Evolutionary conservation across 2,797 vertebrate genomes (phyloP), one percentile per base, ranked within the genome.

Genomic region (Chelidonichthys spinosus): DNA sequence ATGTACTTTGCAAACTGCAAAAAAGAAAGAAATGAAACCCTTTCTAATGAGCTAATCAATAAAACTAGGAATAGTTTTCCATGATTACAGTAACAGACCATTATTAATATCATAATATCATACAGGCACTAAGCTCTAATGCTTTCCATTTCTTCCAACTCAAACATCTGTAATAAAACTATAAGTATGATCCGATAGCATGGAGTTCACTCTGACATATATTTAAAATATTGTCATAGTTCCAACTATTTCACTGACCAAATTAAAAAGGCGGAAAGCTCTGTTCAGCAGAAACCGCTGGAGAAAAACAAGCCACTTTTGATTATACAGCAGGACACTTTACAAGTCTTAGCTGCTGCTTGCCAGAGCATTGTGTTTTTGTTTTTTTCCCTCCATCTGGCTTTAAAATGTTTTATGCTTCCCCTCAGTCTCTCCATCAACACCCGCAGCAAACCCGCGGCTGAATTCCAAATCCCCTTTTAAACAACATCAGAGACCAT

Each of bases 401-500:
- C 61, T 83, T 83, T 68, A 52, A 78, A 84, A 68, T 9, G 63
- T 54, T 33, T 76, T 56, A 6, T n/a, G 52, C 60, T 58, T 68
- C 72, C 63, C 58, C 63, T 78, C 72, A 44, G 42, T 74, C 53
- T 79, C 78, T 72, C 7, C 78, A 73, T 79, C 82, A 73, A 78
- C 85, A 88, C 78, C 85, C 87, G 85, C 85, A 79, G 67, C 44
- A 66, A 81, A 79, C n/a, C 82, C 72, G 1, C 76, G 66, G 77
- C 83, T 74, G 79, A 72, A 87, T 81, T 90, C 81, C 72, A 86
- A 4, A 2, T 35, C 18, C 36, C 39, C 39, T 61, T 63, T 66
- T 49, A 13, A 56, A 77, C 49, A 54, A 72, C 78, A 74, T 86
- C 74, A 74, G 37, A 67, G 53, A 58, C 43, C 46, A 50, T 35